Percentiles rank a stretch among this genome's conserved stretches.
Conservation (phyloP, 2,797 vertebrate species). For the Danio choprae region DNA sequence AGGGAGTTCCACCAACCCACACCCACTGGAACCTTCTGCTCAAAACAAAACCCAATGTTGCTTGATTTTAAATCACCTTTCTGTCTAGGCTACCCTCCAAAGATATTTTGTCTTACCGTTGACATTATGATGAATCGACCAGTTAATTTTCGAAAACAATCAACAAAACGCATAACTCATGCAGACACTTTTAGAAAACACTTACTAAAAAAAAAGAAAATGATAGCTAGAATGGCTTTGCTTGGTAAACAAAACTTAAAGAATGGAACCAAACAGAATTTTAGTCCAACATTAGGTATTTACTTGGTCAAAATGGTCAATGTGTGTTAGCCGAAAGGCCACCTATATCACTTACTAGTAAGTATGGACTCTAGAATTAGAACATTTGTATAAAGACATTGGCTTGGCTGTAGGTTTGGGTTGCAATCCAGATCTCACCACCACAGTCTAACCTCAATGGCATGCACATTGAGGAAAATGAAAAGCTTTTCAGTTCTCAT, state of each 20-base stretch:
- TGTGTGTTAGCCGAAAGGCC: background rate
- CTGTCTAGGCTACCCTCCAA: conserved; percentile 21
- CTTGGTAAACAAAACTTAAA: background rate
- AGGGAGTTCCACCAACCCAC: conserved; percentile 61
- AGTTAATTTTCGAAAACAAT: conserved; percentile 21
- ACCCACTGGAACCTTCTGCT: conserved; percentile 55
- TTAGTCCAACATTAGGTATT: background rate
- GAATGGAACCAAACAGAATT: background rate
- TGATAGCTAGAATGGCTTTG: conserved; percentile 2
- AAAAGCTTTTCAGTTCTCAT: conserved; percentile 84
- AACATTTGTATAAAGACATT: background rate
- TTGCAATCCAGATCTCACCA: conserved; percentile 87
- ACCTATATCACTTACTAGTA: background rate
- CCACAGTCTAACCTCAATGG: conserved; percentile 83
- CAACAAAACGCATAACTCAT: conserved; percentile 18
- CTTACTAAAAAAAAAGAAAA: background rate
- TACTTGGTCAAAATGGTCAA: no score
- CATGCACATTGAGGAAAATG: conserved; percentile 94
- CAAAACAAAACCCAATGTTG: conserved; percentile 31
- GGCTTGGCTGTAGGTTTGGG: conserved; percentile 59
- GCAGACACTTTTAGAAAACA: conserved; percentile 9
- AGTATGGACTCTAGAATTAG: background rate
- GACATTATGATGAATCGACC: conserved; percentile 6
- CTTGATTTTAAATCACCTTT: conserved; percentile 22
- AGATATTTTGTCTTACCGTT: conserved; percentile 32